Evolutionary conservation across 1,140 invertebrate genomes (phyloP).

Genomic region (Ceratina japonica): DNA sequence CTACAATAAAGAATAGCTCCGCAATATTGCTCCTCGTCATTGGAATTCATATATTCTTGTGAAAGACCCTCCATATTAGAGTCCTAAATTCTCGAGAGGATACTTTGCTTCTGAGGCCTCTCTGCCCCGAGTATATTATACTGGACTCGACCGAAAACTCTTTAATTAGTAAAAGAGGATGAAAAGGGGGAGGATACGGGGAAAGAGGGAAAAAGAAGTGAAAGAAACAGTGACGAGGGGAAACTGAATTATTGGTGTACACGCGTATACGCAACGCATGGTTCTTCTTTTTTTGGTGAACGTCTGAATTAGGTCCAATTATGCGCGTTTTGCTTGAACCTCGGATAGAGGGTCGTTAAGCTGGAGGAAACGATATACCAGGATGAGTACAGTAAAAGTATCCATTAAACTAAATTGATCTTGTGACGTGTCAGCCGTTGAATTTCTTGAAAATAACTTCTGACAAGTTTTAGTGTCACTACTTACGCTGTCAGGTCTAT

Average conservation of each 20-base stretch:
- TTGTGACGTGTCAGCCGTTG: too few species aligned
- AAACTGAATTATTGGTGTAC: constrained; percentile 9
- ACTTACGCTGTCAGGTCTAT: too few species aligned
- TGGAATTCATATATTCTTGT: constrained; percentile 66
- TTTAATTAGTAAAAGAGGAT: constrained; percentile 55
- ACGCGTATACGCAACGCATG: background rate
- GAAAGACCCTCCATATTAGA: constrained; percentile 57
- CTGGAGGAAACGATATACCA: background rate
- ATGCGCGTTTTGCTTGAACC: constrained; percentile 12
- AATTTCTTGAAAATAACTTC: too few species aligned
- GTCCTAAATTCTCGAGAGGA: constrained; percentile 63
- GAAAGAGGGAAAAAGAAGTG: background rate
- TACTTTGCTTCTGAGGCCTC: constrained; percentile 36
- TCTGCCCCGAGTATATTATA: constrained; percentile 31
- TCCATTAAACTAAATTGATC: too few species aligned
- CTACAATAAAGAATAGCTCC: constrained; percentile 61
- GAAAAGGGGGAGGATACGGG: background rate
- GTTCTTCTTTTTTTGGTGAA: background rate
- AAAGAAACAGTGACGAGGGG: background rate
- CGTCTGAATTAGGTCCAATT: constrained; percentile 24
- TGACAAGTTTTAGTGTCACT: too few species aligned
- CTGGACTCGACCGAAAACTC: constrained; percentile 33
- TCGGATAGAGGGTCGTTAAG: constrained; percentile 10
- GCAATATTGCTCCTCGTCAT: constrained; percentile 62
- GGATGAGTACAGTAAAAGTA: too few species aligned